Evolutionary conservation across 2,797 vertebrate genomes (phyloP).

Genomic region (Agapornis canus): DNA sequence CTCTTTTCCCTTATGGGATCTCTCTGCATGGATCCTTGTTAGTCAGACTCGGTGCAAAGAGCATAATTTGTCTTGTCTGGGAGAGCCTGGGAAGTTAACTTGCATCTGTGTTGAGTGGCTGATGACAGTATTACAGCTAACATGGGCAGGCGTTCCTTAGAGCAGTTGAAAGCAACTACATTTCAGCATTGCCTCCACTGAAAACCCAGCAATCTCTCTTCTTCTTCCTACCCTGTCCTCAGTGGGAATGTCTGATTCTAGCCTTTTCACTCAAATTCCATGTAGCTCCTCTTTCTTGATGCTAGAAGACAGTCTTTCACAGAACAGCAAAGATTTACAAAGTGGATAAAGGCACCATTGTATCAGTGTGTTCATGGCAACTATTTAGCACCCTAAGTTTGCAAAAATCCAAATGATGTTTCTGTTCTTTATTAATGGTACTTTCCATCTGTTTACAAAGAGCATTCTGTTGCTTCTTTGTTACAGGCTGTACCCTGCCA

Average conservation of each 20-base stretch:
- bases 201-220: background rate
- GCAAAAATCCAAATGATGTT: background rate
- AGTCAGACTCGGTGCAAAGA: background rate
- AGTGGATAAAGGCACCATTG: background rate
- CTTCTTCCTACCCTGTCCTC: background rate
- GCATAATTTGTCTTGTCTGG: background rate
- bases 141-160: background rate
- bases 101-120: background rate
- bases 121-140: background rate
- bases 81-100: background rate
- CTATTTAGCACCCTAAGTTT: background rate
- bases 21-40: background rate
- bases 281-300: background rate
- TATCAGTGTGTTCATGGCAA: background rate
- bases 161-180: background rate
- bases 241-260: background rate
- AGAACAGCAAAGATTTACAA: background rate
- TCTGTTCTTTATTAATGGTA: background rate
- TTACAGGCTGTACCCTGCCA: background rate
- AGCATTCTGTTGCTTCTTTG: background rate
- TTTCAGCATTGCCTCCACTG: background rate
- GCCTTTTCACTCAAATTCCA: background rate
- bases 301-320: background rate
- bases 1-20: background rate
- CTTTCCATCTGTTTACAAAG: slow-evolving; percentile 13